These are phyloP conservation scores for Charina bottae DNA, from an alignment of 2,113 vertebrate species.

Conservation along the genomic window DNA sequence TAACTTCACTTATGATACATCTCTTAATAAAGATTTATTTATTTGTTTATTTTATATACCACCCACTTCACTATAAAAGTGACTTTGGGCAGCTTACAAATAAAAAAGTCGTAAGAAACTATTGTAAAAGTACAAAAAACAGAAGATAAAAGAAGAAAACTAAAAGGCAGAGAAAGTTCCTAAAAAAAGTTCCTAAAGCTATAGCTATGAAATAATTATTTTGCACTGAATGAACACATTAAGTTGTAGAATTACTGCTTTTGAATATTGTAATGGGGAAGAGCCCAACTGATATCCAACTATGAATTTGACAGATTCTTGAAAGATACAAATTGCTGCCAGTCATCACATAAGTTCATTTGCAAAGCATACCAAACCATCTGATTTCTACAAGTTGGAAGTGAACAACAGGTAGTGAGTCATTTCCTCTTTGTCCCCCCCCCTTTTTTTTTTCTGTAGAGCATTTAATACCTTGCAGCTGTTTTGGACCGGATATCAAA, in stretches of 20 bases:
- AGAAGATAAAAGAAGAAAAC: too few relatives aligned
- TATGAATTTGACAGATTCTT: not conserved
- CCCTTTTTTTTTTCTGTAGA: not conserved
- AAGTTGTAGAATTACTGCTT: not conserved
- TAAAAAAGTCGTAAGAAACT: too few relatives aligned
- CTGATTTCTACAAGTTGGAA: conserved; percentile 8
- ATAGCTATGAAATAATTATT: not conserved
- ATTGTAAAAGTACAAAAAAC: too few relatives aligned
- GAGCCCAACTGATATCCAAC: not conserved
- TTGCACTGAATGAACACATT: not conserved
- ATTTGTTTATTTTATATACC: too few relatives aligned
- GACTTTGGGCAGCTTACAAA: too few relatives aligned
- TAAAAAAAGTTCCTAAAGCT: not conserved
- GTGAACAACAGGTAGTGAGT: conserved; percentile 19
- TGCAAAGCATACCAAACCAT: conserved; percentile 1
- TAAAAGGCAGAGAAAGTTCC: too few relatives aligned
- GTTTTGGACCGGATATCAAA: conserved; percentile 10
- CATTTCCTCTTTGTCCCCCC: conserved; percentile 2
- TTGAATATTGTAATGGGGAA: not conserved
- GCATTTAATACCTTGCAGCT: conserved; percentile 9
- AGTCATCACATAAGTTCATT: not conserved
- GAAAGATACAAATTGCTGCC: not conserved
- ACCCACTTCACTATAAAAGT: too few relatives aligned
- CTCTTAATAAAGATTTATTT: not conserved
- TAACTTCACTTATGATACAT: not conserved